Evolutionary conservation across 2,797 vertebrate genomes (phyloP), one percentile per base, ranked within the genome.

Genomic region (Sternotherus odoratus): DNA sequence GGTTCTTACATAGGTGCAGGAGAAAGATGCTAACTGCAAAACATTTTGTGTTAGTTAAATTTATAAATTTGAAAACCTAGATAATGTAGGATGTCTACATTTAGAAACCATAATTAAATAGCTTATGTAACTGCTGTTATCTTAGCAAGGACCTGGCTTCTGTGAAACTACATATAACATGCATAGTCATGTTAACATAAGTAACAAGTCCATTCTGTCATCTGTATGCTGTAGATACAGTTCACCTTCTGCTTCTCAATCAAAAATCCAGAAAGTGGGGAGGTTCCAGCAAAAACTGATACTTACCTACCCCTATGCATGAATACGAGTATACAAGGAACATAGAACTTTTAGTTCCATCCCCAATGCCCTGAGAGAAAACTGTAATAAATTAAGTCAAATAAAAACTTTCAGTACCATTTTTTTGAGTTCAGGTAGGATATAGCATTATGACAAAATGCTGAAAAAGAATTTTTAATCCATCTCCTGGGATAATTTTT

Each of bases 11-110:
- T 79, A 75, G 77, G 1, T 60, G 19, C 6, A 82, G 77, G 13
- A 87, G 33, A 87, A 83, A 28, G 8, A 53, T 33, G 8, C 79
- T 83, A 69, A 46, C 17, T 43, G 11, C 63, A 72, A 91, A 80
- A 54, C 46, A 43, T 7, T 43, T 69, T 69, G 39, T 36, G 19
- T 66, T 69, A 39, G 10, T 66, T 66, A 66, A 10, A 21, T 66
- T 66, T 66, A 69, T 69, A 66, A 19, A 36, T 66, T 36, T 36
- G n/a, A 5, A 63, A 36, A 66, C 60, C 33, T 8, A 21, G 60
- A n/a, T 66, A 66, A 33, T 66, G 30, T 60, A 60, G 28, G 30
- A 60, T 60, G 60, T 66, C 60, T 66, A 16, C 33, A 36, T 17
- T 66, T n/a, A 60, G 57, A 60, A 60, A 60, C 57, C 30, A 0